Evolutionary conservation across 1,140 invertebrate genomes (phyloP).

Genomic region (Camponotus vicinus): DNA sequence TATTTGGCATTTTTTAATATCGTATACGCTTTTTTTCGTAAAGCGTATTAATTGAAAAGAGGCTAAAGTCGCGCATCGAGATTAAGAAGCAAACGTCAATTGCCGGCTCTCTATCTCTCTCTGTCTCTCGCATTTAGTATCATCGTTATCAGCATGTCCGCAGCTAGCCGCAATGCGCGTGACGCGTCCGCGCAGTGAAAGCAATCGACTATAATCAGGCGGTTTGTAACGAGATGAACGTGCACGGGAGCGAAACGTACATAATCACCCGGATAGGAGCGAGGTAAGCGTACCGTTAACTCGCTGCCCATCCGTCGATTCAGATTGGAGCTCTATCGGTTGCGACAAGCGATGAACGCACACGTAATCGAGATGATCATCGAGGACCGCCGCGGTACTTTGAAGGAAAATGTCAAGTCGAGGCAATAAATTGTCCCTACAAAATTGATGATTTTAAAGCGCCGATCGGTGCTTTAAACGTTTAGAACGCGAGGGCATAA

Average conservation of each 20-base stretch:
- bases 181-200: constrained; percentile 49
- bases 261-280: constrained; percentile 54
- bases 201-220: constrained; percentile 55
- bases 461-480: background rate
- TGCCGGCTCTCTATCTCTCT: background rate
- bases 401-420: constrained; percentile 2
- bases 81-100: background rate
- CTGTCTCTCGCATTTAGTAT: background rate
- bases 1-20: background rate
- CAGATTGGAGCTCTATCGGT: constrained; percentile 25
- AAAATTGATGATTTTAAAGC: constrained; percentile 46
- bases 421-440: constrained; percentile 1
- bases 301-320: constrained; percentile 43
- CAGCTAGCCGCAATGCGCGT: constrained; percentile 41
- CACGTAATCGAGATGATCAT: constrained; percentile 43
- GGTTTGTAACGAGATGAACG: constrained; percentile 58
- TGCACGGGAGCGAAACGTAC: constrained; percentile 46
- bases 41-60: background rate
- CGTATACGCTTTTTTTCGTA: background rate
- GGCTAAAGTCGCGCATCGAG: background rate
- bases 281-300: constrained; percentile 60
- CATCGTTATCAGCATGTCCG: constrained; percentile 24
- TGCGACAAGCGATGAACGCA: constrained; percentile 49
- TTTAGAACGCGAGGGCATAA: background rate
- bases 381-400: background rate